Base-by-base conservation (phyloP, 2,113 vertebrate species). In the Chlamydotis undulata region DNA sequence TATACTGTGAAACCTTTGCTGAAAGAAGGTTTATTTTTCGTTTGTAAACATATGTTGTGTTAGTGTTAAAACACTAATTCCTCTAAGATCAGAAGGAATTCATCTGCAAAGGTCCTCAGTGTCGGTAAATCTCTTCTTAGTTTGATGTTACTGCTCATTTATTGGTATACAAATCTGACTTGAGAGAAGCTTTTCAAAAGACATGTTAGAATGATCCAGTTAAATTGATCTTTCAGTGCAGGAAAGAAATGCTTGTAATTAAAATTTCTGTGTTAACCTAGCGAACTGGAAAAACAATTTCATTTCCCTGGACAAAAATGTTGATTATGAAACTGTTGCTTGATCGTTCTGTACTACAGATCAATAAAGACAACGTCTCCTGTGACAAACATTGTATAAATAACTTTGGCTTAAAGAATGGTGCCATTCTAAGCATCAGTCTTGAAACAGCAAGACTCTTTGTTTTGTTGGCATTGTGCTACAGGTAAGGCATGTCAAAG, bases 1-100 rank as follows among this genome's bases (percentile, higher is more conserved):
- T 73, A 70, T 95, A 81, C 91, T 93, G 89, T 95, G 91, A 96
- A 95, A 64, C 82, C 84, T 95, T 83, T 94, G 95, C 91, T 74
- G 82, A 77, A 73, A 76, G 88, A n/a, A 85, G 76, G 49, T 76
- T 70, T 78, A 1, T 49, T 83, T 90, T 68, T 87, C 2, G 0
- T 68, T 64, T 47, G 86, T 73, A 85, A 91, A 5, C 41, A 0
- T 41, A 28, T 3, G 35, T n/a, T 47, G 64, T 79, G 64, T 93
- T 93, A 86, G 96, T 82, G 86, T 45, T 90, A 15, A 74, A 93
- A 92, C 83, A 78, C 69, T 91, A 85, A 86, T 70, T 83, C 85
- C 63, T 90, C 56, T 52, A 28, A 87, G 73, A 89, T 71, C 78
- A 63, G 45, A 76, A 83, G 84, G 92, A 93, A 91, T 93, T 93